Conservation (phyloP, 2,888 invertebrate genomes). For the Limnephilus rhombicus region DNA sequence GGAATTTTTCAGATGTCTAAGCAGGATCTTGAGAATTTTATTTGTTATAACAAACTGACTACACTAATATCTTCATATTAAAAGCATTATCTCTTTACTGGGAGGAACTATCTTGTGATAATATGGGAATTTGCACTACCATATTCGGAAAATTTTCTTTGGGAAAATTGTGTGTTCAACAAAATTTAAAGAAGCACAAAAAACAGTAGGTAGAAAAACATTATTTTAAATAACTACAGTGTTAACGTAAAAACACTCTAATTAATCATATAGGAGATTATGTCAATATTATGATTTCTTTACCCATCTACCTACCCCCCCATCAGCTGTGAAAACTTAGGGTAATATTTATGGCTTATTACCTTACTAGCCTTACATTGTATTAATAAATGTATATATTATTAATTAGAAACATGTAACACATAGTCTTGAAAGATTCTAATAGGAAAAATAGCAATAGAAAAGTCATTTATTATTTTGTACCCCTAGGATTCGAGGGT, state of each 20-base stretch:
- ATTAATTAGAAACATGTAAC: background rate
- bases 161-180: background rate
- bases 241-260: background rate
- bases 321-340: slow-evolving; percentile 47
- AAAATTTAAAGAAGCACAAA: background rate
- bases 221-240: background rate
- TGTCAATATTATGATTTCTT: slow-evolving; percentile 30
- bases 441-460: background rate
- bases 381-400: background rate
- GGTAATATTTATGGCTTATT: background rate
- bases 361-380: background rate
- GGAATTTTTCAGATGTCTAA: background rate
- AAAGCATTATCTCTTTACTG: background rate
- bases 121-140: background rate
- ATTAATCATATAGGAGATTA: background rate
- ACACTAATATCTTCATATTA: background rate
- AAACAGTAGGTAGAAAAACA: background rate
- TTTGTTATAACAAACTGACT: background rate
- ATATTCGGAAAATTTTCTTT: background rate
- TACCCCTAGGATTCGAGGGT: slow-evolving; percentile 48
- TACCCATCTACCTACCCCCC: slow-evolving; percentile 7
- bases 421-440: background rate
- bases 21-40: background rate
- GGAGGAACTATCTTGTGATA: background rate
- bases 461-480: slow-evolving; percentile 14